phyloP scores from a whole-genome alignment of 2,113 vertebrate species.

The Hydrolagus affinis region DNA sequence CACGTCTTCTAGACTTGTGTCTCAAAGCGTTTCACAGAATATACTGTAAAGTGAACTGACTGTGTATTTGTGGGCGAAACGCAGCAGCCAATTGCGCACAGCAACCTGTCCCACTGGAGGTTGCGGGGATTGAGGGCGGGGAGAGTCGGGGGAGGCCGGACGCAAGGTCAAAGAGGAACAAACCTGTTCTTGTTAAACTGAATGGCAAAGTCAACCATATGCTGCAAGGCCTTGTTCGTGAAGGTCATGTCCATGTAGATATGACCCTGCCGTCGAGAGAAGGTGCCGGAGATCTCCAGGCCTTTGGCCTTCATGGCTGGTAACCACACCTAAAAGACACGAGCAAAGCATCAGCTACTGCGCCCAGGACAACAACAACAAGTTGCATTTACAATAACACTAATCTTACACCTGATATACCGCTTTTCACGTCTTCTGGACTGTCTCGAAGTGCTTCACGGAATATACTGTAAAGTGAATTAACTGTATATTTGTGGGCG shows the following conservation, averaged over 20 bases:
- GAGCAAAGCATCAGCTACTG: constrained; percentile 10
- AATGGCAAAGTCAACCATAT: constrained; percentile 96
- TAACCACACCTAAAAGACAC: constrained; percentile 77
- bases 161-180: constrained; percentile 34
- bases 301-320: constrained; percentile 96
- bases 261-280: constrained; percentile 89
- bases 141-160: not conserved
- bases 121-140: not conserved
- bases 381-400: not conserved
- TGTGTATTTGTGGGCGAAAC: too few species aligned
- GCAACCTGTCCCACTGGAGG: too few species aligned
- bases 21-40: too few species aligned
- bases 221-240: constrained; percentile 94
- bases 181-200: constrained; percentile 99
- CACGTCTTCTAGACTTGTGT: too few species aligned
- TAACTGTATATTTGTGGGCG: too few species aligned
- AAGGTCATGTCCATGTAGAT: constrained; percentile 99
- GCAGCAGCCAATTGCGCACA: too few species aligned
- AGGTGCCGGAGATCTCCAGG: constrained; percentile 88
- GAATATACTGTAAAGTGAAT: too few species aligned
- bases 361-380: not conserved
- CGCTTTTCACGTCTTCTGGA: too few species aligned
- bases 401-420: too few species aligned
- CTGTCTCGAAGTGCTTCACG: too few species aligned
- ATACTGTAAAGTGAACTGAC: too few species aligned